Evolutionary conservation across 2,113 vertebrate species (phyloP).

Genomic region (Nansenia antarctica): DNA sequence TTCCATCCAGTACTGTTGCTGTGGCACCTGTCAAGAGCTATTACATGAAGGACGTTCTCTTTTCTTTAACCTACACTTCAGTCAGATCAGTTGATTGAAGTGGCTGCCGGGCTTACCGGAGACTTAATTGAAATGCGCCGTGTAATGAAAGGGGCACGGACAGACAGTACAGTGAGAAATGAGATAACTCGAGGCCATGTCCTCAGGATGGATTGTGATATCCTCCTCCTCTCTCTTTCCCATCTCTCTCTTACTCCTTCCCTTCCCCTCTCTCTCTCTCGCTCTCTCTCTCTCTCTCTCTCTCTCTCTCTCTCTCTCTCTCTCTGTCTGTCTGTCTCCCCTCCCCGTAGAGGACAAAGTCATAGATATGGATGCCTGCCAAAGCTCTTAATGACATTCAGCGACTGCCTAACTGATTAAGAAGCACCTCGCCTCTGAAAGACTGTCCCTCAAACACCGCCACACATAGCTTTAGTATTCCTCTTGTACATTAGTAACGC

Average conservation of each 20-base stretch:
- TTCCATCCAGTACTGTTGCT: too few relatives aligned
- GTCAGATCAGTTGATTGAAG: slow-evolving; percentile 3
- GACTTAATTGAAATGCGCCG: slow-evolving; percentile 2
- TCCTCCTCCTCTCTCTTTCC: neutral
- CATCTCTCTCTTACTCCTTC: neutral
- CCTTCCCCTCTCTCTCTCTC: neutral
- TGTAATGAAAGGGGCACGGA: slow-evolving; percentile 12
- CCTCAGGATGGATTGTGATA: neutral
- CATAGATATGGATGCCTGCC: slow-evolving; percentile 41
- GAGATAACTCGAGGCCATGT: neutral
- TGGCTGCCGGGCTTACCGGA: too few relatives aligned
- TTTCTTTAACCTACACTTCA: neutral
- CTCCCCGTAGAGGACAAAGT: slow-evolving; percentile 41
- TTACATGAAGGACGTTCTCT: slow-evolving; percentile 11
- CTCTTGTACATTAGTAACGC: too few relatives aligned
- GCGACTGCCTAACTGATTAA: slow-evolving; percentile 39
- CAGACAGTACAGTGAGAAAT: slow-evolving; percentile 6
- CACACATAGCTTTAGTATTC: neutral
- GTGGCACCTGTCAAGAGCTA: too few relatives aligned
- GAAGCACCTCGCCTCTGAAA: slow-evolving; percentile 44
- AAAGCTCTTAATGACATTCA: slow-evolving; percentile 46
- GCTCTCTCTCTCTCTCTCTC: neutral
- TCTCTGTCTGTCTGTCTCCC: slow-evolving; percentile 1
- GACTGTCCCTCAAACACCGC: neutral
- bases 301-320: slow-evolving; percentile 15